Evolutionary conservation across 2,888 invertebrate species (phyloP).

Genomic region (Tetramorium bicarinatum): DNA sequence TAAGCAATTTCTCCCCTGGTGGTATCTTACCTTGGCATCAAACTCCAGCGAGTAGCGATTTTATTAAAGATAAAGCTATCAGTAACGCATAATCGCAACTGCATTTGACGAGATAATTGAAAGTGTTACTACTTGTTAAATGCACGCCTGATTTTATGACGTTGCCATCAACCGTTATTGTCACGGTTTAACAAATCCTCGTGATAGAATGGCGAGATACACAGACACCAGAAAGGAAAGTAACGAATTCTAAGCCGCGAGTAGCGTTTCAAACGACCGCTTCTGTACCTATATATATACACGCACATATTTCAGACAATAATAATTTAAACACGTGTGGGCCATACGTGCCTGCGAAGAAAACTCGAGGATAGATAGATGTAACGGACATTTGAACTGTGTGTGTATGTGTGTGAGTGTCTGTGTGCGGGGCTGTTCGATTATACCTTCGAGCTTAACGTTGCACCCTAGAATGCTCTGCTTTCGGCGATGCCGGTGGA

Average conservation of each 20-base stretch:
- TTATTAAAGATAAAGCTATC: conserved; percentile 25
- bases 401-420: neutral
- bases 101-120: conserved; percentile 33
- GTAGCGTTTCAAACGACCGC: conserved; percentile 63
- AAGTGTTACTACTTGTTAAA: conserved; percentile 16
- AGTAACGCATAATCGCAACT: conserved; percentile 26
- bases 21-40: conserved; percentile 15
- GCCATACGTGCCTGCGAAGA: conserved; percentile 81
- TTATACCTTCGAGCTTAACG: conserved; percentile 69
- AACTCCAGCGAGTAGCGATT: neutral
- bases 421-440: conserved; percentile 67
- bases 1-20: conserved; percentile 15
- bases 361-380: conserved; percentile 80
- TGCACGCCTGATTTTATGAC: conserved; percentile 23
- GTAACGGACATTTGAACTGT: conserved; percentile 75
- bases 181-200: conserved; percentile 80
- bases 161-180: conserved; percentile 69
- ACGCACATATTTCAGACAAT: conserved; percentile 82
- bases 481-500: conserved; percentile 51
- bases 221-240: conserved; percentile 66
- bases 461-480: conserved; percentile 53
- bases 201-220: conserved; percentile 66
- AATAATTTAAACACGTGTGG: conserved; percentile 85
- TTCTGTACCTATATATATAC: conserved; percentile 55
- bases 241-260: conserved; percentile 72